Conservation (phyloP, 2,113 vertebrate genomes). For the Gallinago undulata region DNA sequence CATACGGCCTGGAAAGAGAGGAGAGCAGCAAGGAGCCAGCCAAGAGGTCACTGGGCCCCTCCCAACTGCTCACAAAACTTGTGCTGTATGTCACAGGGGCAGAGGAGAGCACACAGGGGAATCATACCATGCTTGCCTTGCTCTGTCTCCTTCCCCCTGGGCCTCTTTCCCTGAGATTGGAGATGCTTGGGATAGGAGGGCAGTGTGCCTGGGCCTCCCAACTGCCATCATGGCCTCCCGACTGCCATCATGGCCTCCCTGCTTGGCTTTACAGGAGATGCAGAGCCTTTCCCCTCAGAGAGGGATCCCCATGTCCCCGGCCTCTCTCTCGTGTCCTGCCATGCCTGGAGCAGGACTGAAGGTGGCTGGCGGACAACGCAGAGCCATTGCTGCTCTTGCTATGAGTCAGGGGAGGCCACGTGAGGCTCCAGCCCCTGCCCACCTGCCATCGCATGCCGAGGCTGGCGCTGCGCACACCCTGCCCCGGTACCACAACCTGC, state of each 20-base stretch:
- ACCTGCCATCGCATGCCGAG: rapidly evolving
- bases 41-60: no score
- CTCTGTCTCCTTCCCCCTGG: rapidly evolving
- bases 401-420: slow-evolving; percentile 22
- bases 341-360: rapidly evolving
- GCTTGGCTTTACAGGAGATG: rapidly evolving
- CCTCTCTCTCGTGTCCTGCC: rapidly evolving
- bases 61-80: no score
- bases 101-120: no score
- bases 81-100: no score
- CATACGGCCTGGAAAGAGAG: no score
- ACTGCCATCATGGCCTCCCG: no score
- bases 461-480: neutral
- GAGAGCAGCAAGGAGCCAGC: no score
- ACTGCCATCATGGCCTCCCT: rapidly evolving
- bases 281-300: neutral
- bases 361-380: rapidly evolving
- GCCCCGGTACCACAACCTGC: neutral
- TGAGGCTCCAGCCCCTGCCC: neutral
- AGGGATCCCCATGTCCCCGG: rapidly evolving
- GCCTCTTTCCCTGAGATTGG: neutral
- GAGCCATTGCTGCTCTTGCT: rapidly evolving
- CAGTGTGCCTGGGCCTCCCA: rapidly evolving
- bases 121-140: no score
- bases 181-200: neutral